Conservation (phyloP, 2,797 vertebrate genomes). For the Pipistrellus pygmaeus region DNA sequence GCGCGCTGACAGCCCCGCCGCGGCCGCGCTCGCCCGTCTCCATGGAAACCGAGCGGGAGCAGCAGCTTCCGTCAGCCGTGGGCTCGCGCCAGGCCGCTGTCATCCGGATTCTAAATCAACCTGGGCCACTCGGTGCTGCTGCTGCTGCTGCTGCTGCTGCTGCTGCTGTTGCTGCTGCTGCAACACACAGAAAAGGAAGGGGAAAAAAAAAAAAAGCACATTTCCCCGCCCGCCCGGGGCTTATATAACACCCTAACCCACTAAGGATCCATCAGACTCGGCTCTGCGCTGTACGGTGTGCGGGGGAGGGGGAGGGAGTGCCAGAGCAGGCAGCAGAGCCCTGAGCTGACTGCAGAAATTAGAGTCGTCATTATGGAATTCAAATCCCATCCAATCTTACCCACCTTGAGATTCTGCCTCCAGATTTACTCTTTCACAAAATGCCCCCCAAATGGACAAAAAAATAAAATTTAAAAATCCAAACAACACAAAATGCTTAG, state of each 20-base stretch:
- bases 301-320: background rate
- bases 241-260: constrained; percentile 83
- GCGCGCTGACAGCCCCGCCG: constrained; percentile 86
- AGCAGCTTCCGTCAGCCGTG: constrained; percentile 94
- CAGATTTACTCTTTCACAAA: background rate
- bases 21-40: constrained; percentile 85
- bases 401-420: background rate
- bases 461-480: background rate
- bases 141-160: constrained; percentile 52
- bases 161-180: background rate
- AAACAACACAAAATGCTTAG: background rate
- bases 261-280: background rate
- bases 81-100: constrained; percentile 90
- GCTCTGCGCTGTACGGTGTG: background rate
- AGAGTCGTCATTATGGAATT: background rate
- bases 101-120: constrained; percentile 79
- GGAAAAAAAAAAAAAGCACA: background rate
- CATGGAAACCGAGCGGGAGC: constrained; percentile 90
- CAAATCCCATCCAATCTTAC: background rate
- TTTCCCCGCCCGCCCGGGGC: constrained; percentile 67
- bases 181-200: background rate
- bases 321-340: background rate
- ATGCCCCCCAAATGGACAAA: background rate
- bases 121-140: constrained; percentile 73
- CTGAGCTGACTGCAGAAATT: background rate